Percentiles rank a stretch among this genome's conserved stretches.
Conservation (phyloP, 2,888 invertebrate genomes). For the Ephialtes manifestator region DNA sequence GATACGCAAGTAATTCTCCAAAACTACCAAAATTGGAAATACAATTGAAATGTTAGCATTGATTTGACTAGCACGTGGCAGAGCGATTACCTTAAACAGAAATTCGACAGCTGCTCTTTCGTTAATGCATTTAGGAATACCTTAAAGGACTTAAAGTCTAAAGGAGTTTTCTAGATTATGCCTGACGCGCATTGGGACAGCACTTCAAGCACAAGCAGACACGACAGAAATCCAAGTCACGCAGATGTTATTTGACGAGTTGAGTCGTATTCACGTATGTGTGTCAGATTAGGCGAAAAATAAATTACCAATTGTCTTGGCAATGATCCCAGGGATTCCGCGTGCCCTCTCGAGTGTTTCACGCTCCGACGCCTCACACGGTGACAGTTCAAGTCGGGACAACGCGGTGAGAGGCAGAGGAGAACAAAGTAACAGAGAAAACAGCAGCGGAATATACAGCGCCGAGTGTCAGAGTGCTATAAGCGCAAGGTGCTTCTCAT, state of each 20-base stretch:
- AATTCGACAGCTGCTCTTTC: too few relatives aligned
- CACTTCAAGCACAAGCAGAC: constrained; percentile 23
- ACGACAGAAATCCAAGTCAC: constrained; percentile 47
- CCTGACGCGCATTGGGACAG: not conserved
- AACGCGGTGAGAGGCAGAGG: constrained; percentile 30
- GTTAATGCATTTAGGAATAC: too few relatives aligned
- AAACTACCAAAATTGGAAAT: too few relatives aligned
- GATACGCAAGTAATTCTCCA: too few relatives aligned
- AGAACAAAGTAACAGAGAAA: constrained; percentile 24
- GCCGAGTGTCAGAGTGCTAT: not conserved
- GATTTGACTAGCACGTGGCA: too few relatives aligned
- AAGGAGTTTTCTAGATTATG: too few relatives aligned
- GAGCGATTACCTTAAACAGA: too few relatives aligned
- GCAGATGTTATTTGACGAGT: constrained; percentile 62
- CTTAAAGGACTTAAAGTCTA: too few relatives aligned
- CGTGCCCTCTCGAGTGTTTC: constrained; percentile 38
- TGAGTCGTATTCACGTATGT: constrained; percentile 55
- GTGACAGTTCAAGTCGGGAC: constrained; percentile 54
- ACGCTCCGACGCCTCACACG: constrained; percentile 42
- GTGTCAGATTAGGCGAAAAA: constrained; percentile 75
- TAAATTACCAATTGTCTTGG: constrained; percentile 81
- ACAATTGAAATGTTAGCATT: too few relatives aligned
- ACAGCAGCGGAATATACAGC: constrained; percentile 44
- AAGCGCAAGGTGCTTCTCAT: not conserved
- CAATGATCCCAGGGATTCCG: constrained; percentile 75